Conservation (phyloP, 1,140 invertebrate species). For the Papilio glaucus region DNA sequence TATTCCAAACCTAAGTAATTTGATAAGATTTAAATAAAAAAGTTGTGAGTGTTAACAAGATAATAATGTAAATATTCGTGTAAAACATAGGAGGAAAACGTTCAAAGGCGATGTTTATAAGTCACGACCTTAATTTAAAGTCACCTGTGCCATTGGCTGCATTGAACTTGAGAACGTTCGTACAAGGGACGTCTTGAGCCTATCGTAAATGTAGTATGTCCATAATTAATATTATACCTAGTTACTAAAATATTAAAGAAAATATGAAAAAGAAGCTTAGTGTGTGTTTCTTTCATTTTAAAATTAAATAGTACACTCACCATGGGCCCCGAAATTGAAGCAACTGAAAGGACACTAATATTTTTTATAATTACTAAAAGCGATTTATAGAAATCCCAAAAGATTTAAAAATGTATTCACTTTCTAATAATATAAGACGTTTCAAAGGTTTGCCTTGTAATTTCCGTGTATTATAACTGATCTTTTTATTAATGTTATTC, state of each 20-base stretch:
- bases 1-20: not conserved
- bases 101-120: not conserved
- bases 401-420: not conserved
- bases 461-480: not conserved
- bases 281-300: too few relatives aligned
- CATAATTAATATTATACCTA: too few relatives aligned
- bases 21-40: not conserved
- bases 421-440: not conserved
- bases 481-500: too few relatives aligned
- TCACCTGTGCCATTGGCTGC: not conserved
- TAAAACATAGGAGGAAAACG: not conserved
- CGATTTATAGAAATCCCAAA: not conserved
- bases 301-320: too few relatives aligned
- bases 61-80: not conserved
- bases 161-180: not conserved
- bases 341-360: not conserved
- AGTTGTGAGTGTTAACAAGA: not conserved
- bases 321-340: not conserved
- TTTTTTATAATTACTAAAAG: not conserved
- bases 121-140: not conserved
- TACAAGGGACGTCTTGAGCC: not conserved
- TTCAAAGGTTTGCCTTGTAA: slow-evolving; percentile 4
- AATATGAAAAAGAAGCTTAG: too few relatives aligned
- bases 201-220: not conserved
- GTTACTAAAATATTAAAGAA: not conserved